These are phyloP conservation scores for Lepidurus apus DNA, from an alignment of 1,140 invertebrate genomes.

Conservation along the genomic window DNA sequence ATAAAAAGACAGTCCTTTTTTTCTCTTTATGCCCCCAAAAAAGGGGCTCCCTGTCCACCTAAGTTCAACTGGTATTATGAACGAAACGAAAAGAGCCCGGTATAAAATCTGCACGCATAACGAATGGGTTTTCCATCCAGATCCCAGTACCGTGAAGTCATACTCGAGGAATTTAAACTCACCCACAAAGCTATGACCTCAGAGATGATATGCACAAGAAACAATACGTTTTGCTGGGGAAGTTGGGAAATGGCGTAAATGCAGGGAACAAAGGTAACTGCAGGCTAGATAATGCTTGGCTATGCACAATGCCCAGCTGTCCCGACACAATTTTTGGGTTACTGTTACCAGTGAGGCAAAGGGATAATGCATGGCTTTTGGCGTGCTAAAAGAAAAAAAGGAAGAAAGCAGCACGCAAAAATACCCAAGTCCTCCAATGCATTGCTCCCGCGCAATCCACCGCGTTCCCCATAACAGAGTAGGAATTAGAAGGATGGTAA, in stretches of 20 bases:
- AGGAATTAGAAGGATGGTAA: too few species aligned
- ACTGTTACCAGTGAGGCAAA: too few species aligned
- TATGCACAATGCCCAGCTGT: constrained; percentile 13
- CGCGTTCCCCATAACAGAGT: too few species aligned
- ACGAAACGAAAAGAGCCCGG: constrained; percentile 1
- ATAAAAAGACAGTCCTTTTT: constrained; percentile 17
- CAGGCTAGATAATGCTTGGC: not conserved
- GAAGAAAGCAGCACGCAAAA: too few species aligned
- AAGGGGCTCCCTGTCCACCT: not conserved
- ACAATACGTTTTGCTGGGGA: not conserved
- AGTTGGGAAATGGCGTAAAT: not conserved
- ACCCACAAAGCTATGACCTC: constrained; percentile 4
- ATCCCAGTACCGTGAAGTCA: constrained; percentile 10
- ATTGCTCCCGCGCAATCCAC: too few species aligned
- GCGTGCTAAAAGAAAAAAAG: too few species aligned
- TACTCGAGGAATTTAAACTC: constrained; percentile 11
- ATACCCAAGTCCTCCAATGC: too few species aligned
- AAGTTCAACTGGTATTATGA: constrained; percentile 2
- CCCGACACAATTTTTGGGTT: not conserved
- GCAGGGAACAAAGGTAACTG: not conserved
- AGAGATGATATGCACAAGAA: constrained; percentile 14
- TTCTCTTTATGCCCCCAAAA: not conserved
- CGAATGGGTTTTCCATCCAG: constrained; percentile 13
- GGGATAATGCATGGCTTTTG: too few species aligned
- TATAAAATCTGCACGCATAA: constrained; percentile 12